Percentiles rank a stretch among this genome's conserved stretches.
Conservation (phyloP, 2,888 invertebrate genomes). For the Sminthurinus aureus region DNA sequence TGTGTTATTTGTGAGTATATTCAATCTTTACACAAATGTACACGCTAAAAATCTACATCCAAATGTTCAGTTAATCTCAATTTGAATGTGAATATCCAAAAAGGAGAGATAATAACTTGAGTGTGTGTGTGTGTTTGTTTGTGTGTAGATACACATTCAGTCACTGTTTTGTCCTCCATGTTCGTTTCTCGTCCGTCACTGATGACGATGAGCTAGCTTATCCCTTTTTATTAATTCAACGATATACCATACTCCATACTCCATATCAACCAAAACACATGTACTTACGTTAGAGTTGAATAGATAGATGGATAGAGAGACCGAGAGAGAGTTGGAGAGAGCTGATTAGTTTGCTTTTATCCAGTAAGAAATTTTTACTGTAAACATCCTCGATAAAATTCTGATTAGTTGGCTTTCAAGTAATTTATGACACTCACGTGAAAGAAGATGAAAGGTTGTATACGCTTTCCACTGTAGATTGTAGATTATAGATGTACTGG, state of each 20-base stretch:
- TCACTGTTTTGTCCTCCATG: background rate
- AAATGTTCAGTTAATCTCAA: background rate
- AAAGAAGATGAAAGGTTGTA: background rate
- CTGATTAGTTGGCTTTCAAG: background rate
- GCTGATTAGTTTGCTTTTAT: slow-evolving; percentile 10
- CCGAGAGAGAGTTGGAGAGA: background rate
- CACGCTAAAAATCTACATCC: too few relatives aligned
- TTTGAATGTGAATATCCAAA: background rate
- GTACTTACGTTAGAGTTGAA: too few relatives aligned
- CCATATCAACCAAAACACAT: too few relatives aligned
- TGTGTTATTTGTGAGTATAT: too few relatives aligned
- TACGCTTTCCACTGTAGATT: too few relatives aligned
- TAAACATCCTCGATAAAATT: slow-evolving; percentile 9
- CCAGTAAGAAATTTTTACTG: slow-evolving; percentile 4
- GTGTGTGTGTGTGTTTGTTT: too few relatives aligned
- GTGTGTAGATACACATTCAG: background rate
- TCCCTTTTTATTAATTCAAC: background rate
- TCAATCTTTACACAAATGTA: too few relatives aligned
- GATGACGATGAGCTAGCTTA: background rate
- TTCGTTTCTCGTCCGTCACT: background rate
- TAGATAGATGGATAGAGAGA: background rate
- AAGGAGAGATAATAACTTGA: background rate
- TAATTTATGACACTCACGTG: background rate
- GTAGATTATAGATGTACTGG: too few relatives aligned
- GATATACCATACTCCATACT: too few relatives aligned